Conservation (phyloP, 2,888 invertebrate genomes). For the Drosophila trichaetosa region DNA sequence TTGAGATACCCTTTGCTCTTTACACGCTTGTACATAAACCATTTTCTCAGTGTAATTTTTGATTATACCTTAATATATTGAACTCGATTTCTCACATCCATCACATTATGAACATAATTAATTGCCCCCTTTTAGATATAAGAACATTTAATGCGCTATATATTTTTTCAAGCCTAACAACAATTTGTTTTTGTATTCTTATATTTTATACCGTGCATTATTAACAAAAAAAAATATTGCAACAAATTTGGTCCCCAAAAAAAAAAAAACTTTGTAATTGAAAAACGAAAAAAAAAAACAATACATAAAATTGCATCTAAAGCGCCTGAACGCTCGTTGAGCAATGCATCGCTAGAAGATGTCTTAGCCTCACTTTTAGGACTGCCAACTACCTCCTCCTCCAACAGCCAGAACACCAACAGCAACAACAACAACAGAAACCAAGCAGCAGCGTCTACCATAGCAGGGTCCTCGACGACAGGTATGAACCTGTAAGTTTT, state of each 20-base stretch:
- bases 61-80: background rate
- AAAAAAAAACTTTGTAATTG: conserved; percentile 17
- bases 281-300: conserved; percentile 1
- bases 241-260: conserved; percentile 32
- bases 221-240: conserved; percentile 10
- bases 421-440: conserved; percentile 49
- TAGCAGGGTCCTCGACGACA: conserved; percentile 88
- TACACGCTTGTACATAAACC: conserved; percentile 44
- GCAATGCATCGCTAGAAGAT: conserved; percentile 96
- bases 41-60: conserved; percentile 74
- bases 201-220: conserved; percentile 52
- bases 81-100: background rate
- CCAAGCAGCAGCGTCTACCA: conserved; percentile 55
- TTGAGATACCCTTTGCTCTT: conserved; percentile 17
- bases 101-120: conserved; percentile 9
- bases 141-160: conserved; percentile 57
- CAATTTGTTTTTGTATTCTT: conserved; percentile 61
- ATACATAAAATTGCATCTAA: conserved; percentile 33
- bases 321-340: conserved; percentile 88
- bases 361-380: conserved; percentile 96
- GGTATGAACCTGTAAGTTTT: conserved; percentile 91
- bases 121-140: conserved; percentile 28
- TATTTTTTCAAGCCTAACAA: conserved; percentile 60
- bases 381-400: conserved; percentile 87
- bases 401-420: conserved; percentile 64